Base-by-base conservation (phyloP, 2,888 invertebrate genomes). In the Criorhina ranunculi region DNA sequence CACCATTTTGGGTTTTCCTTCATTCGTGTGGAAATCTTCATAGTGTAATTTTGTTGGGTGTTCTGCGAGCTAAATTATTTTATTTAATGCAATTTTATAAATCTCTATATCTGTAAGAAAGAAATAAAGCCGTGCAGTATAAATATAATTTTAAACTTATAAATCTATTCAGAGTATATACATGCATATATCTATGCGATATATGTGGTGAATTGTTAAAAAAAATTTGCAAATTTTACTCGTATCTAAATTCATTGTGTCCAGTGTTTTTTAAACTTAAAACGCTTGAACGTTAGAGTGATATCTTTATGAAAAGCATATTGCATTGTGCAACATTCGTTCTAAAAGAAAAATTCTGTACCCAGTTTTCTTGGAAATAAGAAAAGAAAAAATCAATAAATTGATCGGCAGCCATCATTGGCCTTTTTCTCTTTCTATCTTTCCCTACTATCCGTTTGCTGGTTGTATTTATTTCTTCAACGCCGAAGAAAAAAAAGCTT, bases 301-400 rank as follows among this genome's bases (percentile, higher is more conserved):
- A 60, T 29, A 55, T 29, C 6, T 33, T 24, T 5, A 46, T 19
- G 19, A 76, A 67, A 64, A 77, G 8, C 19, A 17, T 42, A 53
- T 53, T 51, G 44, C 76, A 82, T 82, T 82, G 82, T 82, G 82
- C 82, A 82, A 82, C 72, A 44, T 53, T 64, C 69, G 53, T 31
- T 31, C 33, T 5, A 53, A 55, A 15, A 31, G 19, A 70, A 81
- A 86, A 86, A 86, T 87, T 85, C 81, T 86, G 85, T 81, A 85
- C 70, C 73, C 57, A 67, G 24, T 17, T 78, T 60, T 67, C 73
- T 73, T 69, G 57, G 55, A 53, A 62, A 53, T 62, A 67, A 51
- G 49, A 67, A 70, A 75, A 69, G 46, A 76, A 78, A 87, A 87
- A 87, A 87, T 87, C 87, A 82, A 86, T 87, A 87, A 85, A 87